Percentiles rank a stretch among this genome's conserved stretches.
Conservation (phyloP, 2,113 vertebrate species). For the Arizona elegans region DNA sequence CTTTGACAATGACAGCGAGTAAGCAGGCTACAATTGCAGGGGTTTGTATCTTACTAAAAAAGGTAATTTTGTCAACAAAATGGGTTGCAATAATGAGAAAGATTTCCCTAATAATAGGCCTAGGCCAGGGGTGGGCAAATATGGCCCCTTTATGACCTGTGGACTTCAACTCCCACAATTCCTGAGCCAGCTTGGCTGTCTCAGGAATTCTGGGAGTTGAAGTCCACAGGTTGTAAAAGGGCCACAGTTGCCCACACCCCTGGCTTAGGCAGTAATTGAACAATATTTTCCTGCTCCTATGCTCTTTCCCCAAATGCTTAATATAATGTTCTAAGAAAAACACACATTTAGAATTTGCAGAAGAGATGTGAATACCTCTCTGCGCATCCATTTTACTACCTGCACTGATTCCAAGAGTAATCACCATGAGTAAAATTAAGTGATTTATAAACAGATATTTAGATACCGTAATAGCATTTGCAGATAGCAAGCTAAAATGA, state of each 20-base stretch:
- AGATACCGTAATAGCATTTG: constrained; percentile 23
- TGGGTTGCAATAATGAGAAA: neutral
- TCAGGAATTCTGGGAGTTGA: too few relatives aligned
- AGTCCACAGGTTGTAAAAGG: too few relatives aligned
- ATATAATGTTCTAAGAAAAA: neutral
- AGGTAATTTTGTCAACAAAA: neutral
- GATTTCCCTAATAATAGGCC: neutral
- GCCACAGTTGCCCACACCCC: too few relatives aligned
- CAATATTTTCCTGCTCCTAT: neutral
- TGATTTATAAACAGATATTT: constrained; percentile 22
- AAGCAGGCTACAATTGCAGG: neutral
- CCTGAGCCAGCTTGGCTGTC: too few relatives aligned
- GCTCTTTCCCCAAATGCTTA: neutral
- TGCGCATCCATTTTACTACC: neutral
- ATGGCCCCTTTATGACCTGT: too few relatives aligned
- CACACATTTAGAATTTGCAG: neutral
- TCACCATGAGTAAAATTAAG: constrained; percentile 4
- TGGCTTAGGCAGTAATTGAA: neutral
- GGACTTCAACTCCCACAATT: too few relatives aligned
- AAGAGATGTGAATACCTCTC: neutral
- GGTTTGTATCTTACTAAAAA: neutral
- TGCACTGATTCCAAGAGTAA: constrained; percentile 16
- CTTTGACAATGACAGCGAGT: neutral
- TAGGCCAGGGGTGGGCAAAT: too few relatives aligned
- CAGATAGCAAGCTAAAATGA: constrained; percentile 1